These are phyloP conservation scores for Abrostola triplasia DNA, from an alignment of 2,888 invertebrate genomes.

Conservation along the genomic window DNA sequence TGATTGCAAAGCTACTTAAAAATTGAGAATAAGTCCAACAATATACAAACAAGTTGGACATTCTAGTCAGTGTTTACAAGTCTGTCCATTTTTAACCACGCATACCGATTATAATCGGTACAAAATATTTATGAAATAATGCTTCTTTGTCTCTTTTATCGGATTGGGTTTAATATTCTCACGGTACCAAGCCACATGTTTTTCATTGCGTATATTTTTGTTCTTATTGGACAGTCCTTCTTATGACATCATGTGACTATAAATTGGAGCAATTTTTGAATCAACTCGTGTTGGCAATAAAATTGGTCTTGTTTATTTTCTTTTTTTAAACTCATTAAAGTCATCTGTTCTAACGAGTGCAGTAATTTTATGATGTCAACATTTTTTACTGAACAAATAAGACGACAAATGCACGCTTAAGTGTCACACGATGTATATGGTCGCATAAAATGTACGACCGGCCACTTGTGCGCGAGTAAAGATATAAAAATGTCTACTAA, in stretches of 20 bases:
- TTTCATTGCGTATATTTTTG: conserved; percentile 81
- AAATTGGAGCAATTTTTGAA: conserved; percentile 82
- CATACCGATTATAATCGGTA: conserved; percentile 31
- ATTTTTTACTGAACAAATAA: conserved; percentile 33
- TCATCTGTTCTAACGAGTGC: conserved; percentile 55
- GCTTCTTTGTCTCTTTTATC: conserved; percentile 74
- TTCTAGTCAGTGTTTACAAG: conserved; percentile 6
- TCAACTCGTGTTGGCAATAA: conserved; percentile 80
- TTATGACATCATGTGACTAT: conserved; percentile 77
- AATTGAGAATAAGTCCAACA: neutral
- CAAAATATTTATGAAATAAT: conserved; percentile 58
- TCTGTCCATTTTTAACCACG: conserved; percentile 20
- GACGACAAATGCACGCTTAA: conserved; percentile 21
- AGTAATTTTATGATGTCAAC: conserved; percentile 34
- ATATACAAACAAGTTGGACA: conserved; percentile 1
- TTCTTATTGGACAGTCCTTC: conserved; percentile 70
- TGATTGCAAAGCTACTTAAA: too few relatives aligned
- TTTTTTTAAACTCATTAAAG: conserved; percentile 62
- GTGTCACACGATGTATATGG: conserved; percentile 37
- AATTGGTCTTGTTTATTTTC: conserved; percentile 80
- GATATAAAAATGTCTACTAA: conserved; percentile 55
- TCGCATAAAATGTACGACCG: conserved; percentile 26
- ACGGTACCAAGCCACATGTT: conserved; percentile 84
- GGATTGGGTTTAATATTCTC: conserved; percentile 80
- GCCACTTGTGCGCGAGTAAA: conserved; percentile 34